Evolutionary conservation across 64 coral and sea anemone genomes (phyloP), one percentile per base, ranked within the genome.

Genomic region (Pachyseris speciosa): DNA sequence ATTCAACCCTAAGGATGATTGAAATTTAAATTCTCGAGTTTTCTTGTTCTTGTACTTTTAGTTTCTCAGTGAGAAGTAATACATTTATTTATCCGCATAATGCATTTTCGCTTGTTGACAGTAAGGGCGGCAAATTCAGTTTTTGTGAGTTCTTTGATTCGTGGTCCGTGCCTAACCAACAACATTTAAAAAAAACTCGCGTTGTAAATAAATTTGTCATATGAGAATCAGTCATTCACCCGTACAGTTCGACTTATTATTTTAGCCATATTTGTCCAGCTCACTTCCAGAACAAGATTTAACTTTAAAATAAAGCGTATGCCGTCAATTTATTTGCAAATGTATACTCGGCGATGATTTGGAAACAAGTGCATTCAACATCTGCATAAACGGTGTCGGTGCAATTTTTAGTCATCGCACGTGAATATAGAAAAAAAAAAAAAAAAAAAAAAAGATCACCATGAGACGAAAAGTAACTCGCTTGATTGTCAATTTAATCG

Each of bases 231-330:
- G 27, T 2, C 58, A 61, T 25, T 4, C 11, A 11, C 43, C 43
- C 7, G 20, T 27, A 5, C 17, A 16, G n/a, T 77, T 80, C 30
- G 32, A 37, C 49, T 5, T 17, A 8, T 38, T 34, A 63, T 63
- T 61, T 81, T 11, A 60, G 17, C 11, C 32, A 6, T 80, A n/a
- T 80, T 59, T 57, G 53, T 61, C 39, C 52, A 60, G 52, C 75
- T 36, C 75, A 58, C 0, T 7, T 27, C 26, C 26, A 8, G 50
- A 20, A 57, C 22, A 79, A 37, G 27, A 79, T n/a, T 9, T 36
- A 79, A 79, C 28, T 79, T 37, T 57, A 32, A 79, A 81, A 81
- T 80, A 30, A 7, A 76, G 30, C 42, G 42, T 43, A 4, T 81
- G 29, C 9, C 33, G 77, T 81, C 51, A 61, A 40, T 37, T 37